Percentiles rank a stretch among this genome's conserved stretches.
Evolutionary conservation across 2,113 vertebrate genomes (phyloP).

Genomic region (Colossoma macropomum): DNA sequence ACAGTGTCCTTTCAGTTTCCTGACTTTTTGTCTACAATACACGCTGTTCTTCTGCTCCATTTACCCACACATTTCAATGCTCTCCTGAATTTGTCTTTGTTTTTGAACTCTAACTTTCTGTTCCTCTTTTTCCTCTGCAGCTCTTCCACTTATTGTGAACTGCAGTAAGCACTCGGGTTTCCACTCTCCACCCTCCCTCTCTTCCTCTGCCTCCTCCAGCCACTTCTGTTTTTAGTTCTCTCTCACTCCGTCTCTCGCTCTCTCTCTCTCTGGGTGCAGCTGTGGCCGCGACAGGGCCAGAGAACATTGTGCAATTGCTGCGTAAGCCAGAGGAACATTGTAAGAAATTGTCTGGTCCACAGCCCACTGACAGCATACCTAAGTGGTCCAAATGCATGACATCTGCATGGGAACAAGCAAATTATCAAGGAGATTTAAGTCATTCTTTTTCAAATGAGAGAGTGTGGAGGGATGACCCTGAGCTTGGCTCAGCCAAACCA

Average conservation of each 20-base stretch:
- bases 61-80: neutral
- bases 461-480: neutral
- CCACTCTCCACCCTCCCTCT: constrained; percentile 42
- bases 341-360: neutral
- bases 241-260: neutral
- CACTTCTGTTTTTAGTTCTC: constrained; percentile 56
- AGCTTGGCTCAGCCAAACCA: neutral
- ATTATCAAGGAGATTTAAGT: neutral
- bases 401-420: constrained; percentile 10
- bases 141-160: constrained; percentile 44
- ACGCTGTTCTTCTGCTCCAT: neutral
- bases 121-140: constrained; percentile 49
- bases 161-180: constrained; percentile 57
- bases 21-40: constrained; percentile 3
- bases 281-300: constrained; percentile 4
- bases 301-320: constrained; percentile 21
- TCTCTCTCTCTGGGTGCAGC: neutral
- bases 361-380: neutral
- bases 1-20: constrained; percentile 1
- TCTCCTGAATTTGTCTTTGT: neutral
- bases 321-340: constrained; percentile 10
- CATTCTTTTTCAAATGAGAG: neutral
- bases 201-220: constrained; percentile 38
- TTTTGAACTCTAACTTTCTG: constrained; percentile 56
- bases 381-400: neutral